Conservation (phyloP, 2,797 vertebrate genomes). For the Forpus xanthops region DNA sequence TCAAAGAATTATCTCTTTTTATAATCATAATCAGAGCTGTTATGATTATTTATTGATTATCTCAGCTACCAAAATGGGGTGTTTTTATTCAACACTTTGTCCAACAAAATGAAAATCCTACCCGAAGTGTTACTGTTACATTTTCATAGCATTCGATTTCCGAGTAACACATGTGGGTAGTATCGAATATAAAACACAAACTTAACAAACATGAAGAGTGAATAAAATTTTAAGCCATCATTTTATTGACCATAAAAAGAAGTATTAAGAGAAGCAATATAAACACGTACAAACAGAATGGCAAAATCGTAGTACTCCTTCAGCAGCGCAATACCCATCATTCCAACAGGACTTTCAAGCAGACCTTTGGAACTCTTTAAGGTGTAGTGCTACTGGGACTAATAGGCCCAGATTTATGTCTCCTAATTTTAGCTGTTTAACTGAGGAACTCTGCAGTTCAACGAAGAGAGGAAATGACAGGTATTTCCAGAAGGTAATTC, state of each 20-base stretch:
- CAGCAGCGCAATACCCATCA: not conserved
- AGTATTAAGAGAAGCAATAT: not conserved
- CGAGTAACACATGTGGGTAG: not conserved
- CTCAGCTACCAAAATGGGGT: not conserved
- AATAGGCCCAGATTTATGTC: not conserved
- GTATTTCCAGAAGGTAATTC: constrained; percentile 7
- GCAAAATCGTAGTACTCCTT: not conserved
- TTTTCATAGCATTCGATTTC: not conserved
- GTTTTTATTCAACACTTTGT: not conserved
- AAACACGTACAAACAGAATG: not conserved
- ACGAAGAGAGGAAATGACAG: not conserved
- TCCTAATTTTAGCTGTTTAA: not conserved
- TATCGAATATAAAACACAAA: not conserved
- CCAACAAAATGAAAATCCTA: not conserved
- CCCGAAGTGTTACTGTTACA: not conserved
- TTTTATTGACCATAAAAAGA: not conserved
- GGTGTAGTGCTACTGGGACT: not conserved
- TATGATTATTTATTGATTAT: not conserved
- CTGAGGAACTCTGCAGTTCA: not conserved
- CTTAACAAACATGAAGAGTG: not conserved
- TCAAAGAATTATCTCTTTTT: not conserved
- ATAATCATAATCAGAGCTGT: not conserved
- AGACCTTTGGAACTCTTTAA: not conserved
- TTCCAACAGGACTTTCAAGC: not conserved
- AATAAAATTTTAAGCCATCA: not conserved